Evolutionary conservation across 2,113 vertebrate genomes (phyloP).

Genomic region (Triplophysa siluroides): DNA sequence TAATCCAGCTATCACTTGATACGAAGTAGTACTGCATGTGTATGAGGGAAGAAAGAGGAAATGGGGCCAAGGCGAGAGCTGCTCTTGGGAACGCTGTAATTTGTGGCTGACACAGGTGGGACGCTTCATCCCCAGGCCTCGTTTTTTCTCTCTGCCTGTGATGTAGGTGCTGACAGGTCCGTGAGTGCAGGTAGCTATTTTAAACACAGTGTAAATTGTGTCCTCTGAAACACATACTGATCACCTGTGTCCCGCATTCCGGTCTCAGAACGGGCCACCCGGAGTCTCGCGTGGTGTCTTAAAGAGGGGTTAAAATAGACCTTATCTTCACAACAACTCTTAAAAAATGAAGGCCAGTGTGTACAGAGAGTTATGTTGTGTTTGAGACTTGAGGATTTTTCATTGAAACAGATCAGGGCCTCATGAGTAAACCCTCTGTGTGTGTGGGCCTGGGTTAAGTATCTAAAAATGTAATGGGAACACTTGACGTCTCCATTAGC

Average conservation of each 20-base stretch:
- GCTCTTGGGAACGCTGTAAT: constrained; percentile 65
- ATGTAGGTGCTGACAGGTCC: constrained; percentile 51
- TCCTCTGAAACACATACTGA: constrained; percentile 18
- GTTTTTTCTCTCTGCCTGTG: constrained; percentile 28
- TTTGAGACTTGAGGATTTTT: neutral
- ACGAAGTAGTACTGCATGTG: constrained; percentile 54
- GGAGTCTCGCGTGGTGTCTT: neutral
- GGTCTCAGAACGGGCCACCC: neutral
- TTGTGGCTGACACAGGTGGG: constrained; percentile 61
- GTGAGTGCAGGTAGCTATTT: constrained; percentile 51
- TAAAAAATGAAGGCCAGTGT: neutral
- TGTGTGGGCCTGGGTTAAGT: too few species aligned
- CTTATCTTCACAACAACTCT: constrained; percentile 4
- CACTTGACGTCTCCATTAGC: constrained; percentile 51
- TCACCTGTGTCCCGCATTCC: constrained; percentile 27
- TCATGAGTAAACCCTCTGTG: constrained; percentile 9
- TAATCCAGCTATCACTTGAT: constrained; percentile 56
- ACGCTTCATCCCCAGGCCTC: constrained; percentile 53
- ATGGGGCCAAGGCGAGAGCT: constrained; percentile 61
- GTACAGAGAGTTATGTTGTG: neutral
- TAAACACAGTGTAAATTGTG: constrained; percentile 50
- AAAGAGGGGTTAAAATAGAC: neutral
- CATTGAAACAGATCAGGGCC: constrained; percentile 13
- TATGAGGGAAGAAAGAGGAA: constrained; percentile 63
- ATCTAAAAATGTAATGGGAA: constrained; percentile 37